Evolutionary conservation across 2,113 vertebrate genomes (phyloP).

Genomic region (Actenoides hombroni): DNA sequence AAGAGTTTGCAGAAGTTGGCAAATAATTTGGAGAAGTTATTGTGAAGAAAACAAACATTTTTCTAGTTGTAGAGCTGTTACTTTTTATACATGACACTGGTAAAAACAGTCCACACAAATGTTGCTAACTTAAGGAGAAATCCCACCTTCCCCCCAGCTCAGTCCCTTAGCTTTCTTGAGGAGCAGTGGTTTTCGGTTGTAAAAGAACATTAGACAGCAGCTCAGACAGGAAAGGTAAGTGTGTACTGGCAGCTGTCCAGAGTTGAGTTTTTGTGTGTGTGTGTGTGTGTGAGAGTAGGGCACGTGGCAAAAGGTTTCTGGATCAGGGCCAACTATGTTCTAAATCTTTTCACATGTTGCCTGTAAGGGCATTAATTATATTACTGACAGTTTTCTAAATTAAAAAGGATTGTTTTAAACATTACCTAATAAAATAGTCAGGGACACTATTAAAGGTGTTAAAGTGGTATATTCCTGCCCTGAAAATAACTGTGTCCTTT

Average conservation of each 20-base stretch:
- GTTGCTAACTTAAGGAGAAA: neutral
- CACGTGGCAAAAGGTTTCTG: neutral
- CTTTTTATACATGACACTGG: accelerated
- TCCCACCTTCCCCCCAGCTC: neutral
- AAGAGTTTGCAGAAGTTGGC: neutral
- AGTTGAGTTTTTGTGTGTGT: neutral
- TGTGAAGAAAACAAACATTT: neutral
- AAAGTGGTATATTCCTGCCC: neutral
- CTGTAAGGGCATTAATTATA: neutral
- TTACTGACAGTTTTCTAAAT: neutral
- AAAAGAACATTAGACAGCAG: neutral
- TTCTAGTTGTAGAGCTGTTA: neutral
- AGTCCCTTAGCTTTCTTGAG: neutral
- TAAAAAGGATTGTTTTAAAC: neutral
- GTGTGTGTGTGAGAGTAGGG: neutral
- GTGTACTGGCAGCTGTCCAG: neutral
- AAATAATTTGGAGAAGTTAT: neutral
- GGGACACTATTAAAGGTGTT: neutral
- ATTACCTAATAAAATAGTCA: neutral
- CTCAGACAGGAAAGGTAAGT: neutral
- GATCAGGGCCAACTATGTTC: neutral
- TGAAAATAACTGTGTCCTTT: neutral
- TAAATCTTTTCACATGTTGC: neutral
- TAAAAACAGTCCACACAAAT: neutral
- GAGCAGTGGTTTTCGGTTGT: neutral